Percentiles rank a stretch among this genome's conserved stretches.
Evolutionary conservation across 2,888 invertebrate species (phyloP).

Genomic region (Dioctria rufipes): DNA sequence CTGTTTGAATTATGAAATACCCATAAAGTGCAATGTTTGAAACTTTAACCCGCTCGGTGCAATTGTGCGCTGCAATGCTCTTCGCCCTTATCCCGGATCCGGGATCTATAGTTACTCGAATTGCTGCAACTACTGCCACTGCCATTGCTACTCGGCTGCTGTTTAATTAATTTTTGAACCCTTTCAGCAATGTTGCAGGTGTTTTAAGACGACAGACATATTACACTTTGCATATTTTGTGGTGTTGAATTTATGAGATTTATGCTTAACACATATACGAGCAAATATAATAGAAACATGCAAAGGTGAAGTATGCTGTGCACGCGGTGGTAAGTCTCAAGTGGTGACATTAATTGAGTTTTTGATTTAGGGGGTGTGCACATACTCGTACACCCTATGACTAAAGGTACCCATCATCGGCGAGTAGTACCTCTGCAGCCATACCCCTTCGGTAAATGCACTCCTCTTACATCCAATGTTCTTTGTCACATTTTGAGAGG

Average conservation of each 20-base stretch:
- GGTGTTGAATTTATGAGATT: conserved; percentile 58
- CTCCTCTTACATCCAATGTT: too few relatives aligned
- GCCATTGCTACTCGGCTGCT: conserved; percentile 15
- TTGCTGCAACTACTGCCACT: conserved; percentile 33
- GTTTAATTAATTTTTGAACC: conserved; percentile 54
- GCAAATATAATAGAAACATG: conserved; percentile 42
- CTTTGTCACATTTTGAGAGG: background rate
- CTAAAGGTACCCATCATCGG: conserved; percentile 18
- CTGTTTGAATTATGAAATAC: conserved; percentile 40
- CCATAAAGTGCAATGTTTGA: conserved; percentile 49
- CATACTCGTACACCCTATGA: background rate
- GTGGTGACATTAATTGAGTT: conserved; percentile 58
- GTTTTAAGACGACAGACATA: conserved; percentile 58
- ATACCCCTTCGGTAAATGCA: too few relatives aligned
- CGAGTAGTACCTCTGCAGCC: conserved; percentile 3
- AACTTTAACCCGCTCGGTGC: conserved; percentile 26
- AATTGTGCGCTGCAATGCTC: background rate
- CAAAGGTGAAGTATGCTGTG: conserved; percentile 42
- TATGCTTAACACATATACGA: conserved; percentile 51
- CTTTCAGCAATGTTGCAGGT: conserved; percentile 52
- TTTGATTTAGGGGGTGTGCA: conserved; percentile 54
- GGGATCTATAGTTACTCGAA: conserved; percentile 38
- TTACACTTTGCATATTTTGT: conserved; percentile 59
- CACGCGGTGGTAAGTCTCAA: conserved; percentile 47
- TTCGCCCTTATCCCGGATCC: background rate